phyloP scores from a whole-genome alignment of 2,888 invertebrate genomes.

The Phragmatobia fuliginosa region DNA sequence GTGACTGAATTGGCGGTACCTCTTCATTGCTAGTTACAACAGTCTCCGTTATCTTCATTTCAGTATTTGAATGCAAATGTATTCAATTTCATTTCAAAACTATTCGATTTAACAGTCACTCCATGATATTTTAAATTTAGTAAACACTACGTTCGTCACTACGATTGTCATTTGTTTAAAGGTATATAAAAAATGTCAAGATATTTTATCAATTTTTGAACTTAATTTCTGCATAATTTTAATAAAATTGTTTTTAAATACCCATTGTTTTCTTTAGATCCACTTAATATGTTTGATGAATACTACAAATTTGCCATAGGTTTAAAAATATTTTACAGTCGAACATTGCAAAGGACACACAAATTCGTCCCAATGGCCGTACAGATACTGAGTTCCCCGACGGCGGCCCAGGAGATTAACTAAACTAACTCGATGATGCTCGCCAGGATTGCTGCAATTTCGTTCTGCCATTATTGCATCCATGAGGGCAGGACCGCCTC shows the following conservation, averaged over 20 bases:
- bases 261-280: neutral
- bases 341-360: constrained; percentile 43
- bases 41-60: constrained; percentile 76
- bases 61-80: constrained; percentile 30
- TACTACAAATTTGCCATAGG: no score
- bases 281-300: neutral
- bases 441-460: constrained; percentile 80
- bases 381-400: constrained; percentile 57
- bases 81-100: constrained; percentile 23
- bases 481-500: constrained; percentile 77
- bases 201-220: neutral
- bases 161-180: neutral
- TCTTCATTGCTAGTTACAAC: constrained; percentile 52
- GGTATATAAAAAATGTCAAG: neutral
- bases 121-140: constrained; percentile 4
- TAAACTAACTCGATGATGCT: constrained; percentile 76
- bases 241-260: neutral
- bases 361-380: constrained; percentile 62
- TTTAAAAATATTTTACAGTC: neutral
- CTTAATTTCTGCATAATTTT: neutral
- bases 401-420: constrained; percentile 66
- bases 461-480: constrained; percentile 72
- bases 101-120: constrained; percentile 17
- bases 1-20: constrained; percentile 30
- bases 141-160: neutral